These are phyloP conservation scores for Paralvinella palmiformis DNA, from an alignment of 1,140 invertebrate species.

Conservation along the genomic window DNA sequence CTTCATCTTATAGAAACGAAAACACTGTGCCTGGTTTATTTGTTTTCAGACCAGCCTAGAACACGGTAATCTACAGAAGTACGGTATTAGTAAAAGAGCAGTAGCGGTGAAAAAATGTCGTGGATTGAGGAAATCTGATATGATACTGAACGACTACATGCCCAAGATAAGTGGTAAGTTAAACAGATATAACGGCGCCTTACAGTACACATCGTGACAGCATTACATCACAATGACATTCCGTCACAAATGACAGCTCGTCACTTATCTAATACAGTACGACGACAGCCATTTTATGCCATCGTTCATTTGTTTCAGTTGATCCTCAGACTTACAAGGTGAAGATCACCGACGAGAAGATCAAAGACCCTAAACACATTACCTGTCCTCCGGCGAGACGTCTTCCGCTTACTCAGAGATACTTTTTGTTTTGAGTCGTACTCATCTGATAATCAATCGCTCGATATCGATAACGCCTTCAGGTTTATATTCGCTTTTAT, in stretches of 20 bases:
- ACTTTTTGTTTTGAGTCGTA: slow-evolving; percentile 34
- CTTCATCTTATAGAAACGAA: too few relatives aligned
- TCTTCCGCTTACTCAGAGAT: slow-evolving; percentile 37
- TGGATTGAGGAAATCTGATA: slow-evolving; percentile 34
- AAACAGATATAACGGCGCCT: not conserved
- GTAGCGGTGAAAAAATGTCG: slow-evolving; percentile 36
- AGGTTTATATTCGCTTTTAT: too few relatives aligned
- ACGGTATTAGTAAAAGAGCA: slow-evolving; percentile 36
- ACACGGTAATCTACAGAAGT: slow-evolving; percentile 14
- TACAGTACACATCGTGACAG: not conserved
- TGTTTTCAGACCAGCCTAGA: not conserved
- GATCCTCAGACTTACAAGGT: slow-evolving; percentile 44
- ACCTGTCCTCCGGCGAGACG: slow-evolving; percentile 33
- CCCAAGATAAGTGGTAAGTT: slow-evolving; percentile 38
- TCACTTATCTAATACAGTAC: not conserved
- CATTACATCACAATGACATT: not conserved
- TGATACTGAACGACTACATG: slow-evolving; percentile 39
- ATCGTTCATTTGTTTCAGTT: slow-evolving; percentile 31
- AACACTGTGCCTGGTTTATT: not conserved
- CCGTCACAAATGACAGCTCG: not conserved
- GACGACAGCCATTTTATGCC: not conserved
- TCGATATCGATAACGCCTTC: too few relatives aligned
- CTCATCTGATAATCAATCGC: too few relatives aligned
- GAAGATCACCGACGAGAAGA: slow-evolving; percentile 23
- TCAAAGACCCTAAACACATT: slow-evolving; percentile 20